A percentile compares a stretch with the other conserved stretches of the same genome.
These are phyloP conservation scores for Allacma fusca DNA, from an alignment of 2,888 invertebrate species.

Conservation along the genomic window DNA sequence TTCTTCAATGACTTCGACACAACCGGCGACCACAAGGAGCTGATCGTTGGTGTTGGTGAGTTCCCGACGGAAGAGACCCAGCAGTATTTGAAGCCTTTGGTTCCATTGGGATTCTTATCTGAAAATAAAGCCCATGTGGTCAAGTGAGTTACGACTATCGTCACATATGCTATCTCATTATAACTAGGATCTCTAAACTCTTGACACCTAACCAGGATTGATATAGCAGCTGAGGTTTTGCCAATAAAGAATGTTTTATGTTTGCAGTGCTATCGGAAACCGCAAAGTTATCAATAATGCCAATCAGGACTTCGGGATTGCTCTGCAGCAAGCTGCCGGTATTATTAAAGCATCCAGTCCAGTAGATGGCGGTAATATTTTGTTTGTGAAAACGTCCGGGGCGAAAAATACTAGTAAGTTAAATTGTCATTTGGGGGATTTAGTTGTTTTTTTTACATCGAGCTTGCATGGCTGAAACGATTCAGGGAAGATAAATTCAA, in stretches of 20 bases:
- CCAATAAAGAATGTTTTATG: too few species aligned
- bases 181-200: too few species aligned
- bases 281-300: neutral
- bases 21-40: neutral
- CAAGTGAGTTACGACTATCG: too few species aligned
- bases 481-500: too few species aligned
- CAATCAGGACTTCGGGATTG: constrained; percentile 25
- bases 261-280: neutral
- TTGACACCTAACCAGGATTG: too few species aligned
- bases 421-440: too few species aligned
- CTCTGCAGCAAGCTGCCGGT: constrained; percentile 20
- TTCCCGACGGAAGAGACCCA: neutral
- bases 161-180: too few species aligned
- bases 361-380: constrained; percentile 6
- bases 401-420: constrained; percentile 13
- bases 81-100: neutral
- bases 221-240: too few species aligned
- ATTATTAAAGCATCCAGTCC: neutral
- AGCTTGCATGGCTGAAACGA: neutral
- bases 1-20: neutral
- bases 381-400: constrained; percentile 25
- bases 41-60: neutral
- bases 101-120: neutral
- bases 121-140: neutral
- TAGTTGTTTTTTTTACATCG: too few species aligned